These are phyloP conservation scores for Apotomis capreana DNA, from an alignment of 2,888 invertebrate species.

Conservation along the genomic window DNA sequence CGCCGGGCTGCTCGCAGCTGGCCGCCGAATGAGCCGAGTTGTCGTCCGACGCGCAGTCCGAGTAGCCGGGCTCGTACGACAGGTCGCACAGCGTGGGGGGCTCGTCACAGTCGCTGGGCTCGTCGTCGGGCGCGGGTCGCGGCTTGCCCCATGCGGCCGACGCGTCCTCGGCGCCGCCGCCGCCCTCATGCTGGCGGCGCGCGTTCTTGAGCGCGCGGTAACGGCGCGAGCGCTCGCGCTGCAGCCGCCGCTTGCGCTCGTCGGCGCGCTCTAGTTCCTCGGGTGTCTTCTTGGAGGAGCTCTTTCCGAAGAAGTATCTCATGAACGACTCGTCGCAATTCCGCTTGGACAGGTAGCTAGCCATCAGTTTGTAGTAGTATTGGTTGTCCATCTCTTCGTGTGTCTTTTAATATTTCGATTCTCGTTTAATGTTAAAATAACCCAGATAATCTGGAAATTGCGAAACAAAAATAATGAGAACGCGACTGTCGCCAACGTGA, in stretches of 20 bases:
- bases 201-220: conserved; percentile 78
- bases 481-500: conserved; percentile 69
- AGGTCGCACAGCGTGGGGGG: conserved; percentile 77
- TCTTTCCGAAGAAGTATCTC: conserved; percentile 80
- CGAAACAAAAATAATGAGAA: conserved; percentile 81
- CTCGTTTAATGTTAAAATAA: conserved; percentile 50
- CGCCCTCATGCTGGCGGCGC: conserved; percentile 72
- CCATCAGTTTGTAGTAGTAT: conserved; percentile 79
- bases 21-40: conserved; percentile 73
- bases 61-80: conserved; percentile 63
- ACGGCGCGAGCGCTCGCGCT: conserved; percentile 74
- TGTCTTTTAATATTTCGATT: conserved; percentile 12
- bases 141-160: conserved; percentile 57
- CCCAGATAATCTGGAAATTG: conserved; percentile 64
- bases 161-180: conserved; percentile 58
- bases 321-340: conserved; percentile 81
- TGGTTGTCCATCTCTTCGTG: conserved; percentile 71
- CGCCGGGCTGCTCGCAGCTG: conserved; percentile 59
- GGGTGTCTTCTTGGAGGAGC: conserved; percentile 73
- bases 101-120: conserved; percentile 73
- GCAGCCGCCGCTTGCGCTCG: conserved; percentile 74
- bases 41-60: conserved; percentile 76
- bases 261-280: conserved; percentile 77
- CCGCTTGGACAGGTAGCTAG: conserved; percentile 76
- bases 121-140: conserved; percentile 64